Percentiles rank a stretch among this genome's conserved stretches.
These are phyloP conservation scores for Epistrophella euchroma DNA, from an alignment of 2,888 invertebrate species.

Conservation along the genomic window DNA sequence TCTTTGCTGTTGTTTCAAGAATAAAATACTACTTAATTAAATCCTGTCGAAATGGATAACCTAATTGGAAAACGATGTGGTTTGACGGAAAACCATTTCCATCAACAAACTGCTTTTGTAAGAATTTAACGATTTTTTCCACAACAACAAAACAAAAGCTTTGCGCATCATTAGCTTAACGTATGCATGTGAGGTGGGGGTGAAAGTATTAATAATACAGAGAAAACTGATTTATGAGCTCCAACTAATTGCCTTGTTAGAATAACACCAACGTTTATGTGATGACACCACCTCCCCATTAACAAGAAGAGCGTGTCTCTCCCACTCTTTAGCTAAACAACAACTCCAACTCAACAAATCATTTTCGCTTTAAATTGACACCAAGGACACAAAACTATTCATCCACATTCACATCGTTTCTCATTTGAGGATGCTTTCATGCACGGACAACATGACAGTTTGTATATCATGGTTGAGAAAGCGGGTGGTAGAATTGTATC, in stretches of 20 bases:
- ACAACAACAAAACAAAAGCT: background rate
- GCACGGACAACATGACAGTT: constrained; percentile 15
- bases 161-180: constrained; percentile 5
- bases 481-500: constrained; percentile 8
- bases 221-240: constrained; percentile 54
- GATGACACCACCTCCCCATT: constrained; percentile 34
- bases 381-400: constrained; percentile 43
- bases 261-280: constrained; percentile 42
- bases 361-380: constrained; percentile 50
- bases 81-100: background rate
- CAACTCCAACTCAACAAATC: constrained; percentile 33
- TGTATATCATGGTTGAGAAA: constrained; percentile 21
- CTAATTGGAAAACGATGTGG: constrained; percentile 2
- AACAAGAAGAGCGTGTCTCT: background rate
- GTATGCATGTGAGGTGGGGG: background rate
- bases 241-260: constrained; percentile 64
- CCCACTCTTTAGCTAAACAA: background rate
- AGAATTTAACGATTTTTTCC: background rate
- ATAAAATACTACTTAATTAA: background rate
- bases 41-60: background rate
- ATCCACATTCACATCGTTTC: constrained; percentile 19
- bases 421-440: constrained; percentile 7
- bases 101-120: background rate
- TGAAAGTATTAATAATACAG: constrained; percentile 8
- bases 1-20: background rate